Base-by-base conservation (phyloP, 2,888 invertebrate genomes). In the Cantharis rustica region DNA sequence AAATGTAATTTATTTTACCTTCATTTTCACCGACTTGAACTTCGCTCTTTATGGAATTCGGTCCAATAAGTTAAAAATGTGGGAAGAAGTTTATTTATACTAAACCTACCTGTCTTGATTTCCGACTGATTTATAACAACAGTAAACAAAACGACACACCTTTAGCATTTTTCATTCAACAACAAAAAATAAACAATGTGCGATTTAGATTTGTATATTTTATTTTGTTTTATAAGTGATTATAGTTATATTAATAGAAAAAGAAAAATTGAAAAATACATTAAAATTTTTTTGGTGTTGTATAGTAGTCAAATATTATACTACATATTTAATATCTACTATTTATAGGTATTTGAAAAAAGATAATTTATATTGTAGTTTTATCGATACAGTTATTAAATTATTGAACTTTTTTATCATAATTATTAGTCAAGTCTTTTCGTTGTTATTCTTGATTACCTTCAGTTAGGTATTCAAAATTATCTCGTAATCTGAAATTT, bases 131-230 rank as follows among this genome's bases (percentile, higher is more conserved):
- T 27, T 74, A 47, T 47, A 68, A 61, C 61, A 31, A 68, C 31
- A 69, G 71, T 71, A 75, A 71, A 75, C 71, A 68, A 20, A 75
- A 71, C 70, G 75, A 61, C 75, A 68, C 75, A 64, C 75, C 75
- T 75, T 61, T 69, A 70, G 27, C 68, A 71, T 64, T 75, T 62
- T 63, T 74, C n/a, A 61, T 61, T 70, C n/a, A 63, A 61, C 71
- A 71, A 71, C 64, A 75, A 75, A 75, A 71, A 68, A 47, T 71
- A 10, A 31, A 31, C 68, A 71, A 68, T 71, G 64, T 27, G 31
- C 13, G 31, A 31, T 31, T 31, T 31, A 31, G 13, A 31, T 31
- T 31, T 7, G 1, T 23, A 23, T 23, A 23, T 23, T 23, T 23
- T 9, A 23, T 9, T 23, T 23, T 9, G 9, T 23, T 23, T 7